Conservation (phyloP, 1,140 invertebrate genomes). For the Gerris buenoi region DNA sequence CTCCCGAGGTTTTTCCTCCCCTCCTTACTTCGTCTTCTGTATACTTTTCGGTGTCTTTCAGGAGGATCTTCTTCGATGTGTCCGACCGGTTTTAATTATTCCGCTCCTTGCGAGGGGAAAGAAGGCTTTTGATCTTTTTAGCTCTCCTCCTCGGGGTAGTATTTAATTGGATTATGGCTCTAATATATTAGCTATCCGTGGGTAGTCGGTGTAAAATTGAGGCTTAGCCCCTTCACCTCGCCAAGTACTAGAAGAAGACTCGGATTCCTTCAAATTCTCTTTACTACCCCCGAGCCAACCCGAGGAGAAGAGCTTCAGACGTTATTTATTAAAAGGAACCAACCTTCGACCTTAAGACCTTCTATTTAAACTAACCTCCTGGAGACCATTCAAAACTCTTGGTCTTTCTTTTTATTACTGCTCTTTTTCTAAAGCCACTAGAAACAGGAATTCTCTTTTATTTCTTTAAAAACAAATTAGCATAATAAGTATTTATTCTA, state of each 20-base stretch:
- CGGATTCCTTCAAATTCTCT: neutral
- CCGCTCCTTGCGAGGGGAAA: neutral
- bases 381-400: too few relatives aligned
- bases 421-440: too few relatives aligned
- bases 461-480: too few relatives aligned
- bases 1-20: neutral
- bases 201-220: constrained; percentile 11
- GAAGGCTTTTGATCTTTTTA: constrained; percentile 16
- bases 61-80: neutral
- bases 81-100: neutral
- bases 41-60: neutral
- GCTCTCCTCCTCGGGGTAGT: neutral
- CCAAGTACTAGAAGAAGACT: neutral
- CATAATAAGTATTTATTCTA: too few relatives aligned
- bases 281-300: neutral
- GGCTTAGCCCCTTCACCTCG: constrained; percentile 7
- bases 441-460: too few relatives aligned
- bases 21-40: neutral
- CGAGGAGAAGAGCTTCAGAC: neutral
- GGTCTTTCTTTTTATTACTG: neutral
- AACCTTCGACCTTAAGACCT: neutral
- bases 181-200: constrained; percentile 15
- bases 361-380: too few relatives aligned
- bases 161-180: constrained; percentile 18
- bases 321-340: neutral